phyloP scores from a whole-genome alignment of 2,797 vertebrate species.

The Macropus fuliginosus region DNA sequence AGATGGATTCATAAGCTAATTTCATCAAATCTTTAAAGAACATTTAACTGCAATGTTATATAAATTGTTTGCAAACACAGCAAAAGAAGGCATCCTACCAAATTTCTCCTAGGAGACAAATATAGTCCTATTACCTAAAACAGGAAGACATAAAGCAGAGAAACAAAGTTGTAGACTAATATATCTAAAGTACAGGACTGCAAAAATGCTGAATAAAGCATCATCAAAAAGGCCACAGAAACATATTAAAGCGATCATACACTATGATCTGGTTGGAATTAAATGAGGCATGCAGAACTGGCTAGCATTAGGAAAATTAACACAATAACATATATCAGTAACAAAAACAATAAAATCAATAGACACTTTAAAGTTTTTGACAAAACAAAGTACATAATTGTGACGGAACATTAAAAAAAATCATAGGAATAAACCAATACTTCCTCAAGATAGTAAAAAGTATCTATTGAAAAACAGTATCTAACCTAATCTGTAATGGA shows the following conservation, averaged over 20 bases:
- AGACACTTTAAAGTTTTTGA: not conserved
- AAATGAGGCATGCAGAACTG: not conserved
- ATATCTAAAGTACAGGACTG: not conserved
- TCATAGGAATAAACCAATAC: not conserved
- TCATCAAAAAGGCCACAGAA: not conserved
- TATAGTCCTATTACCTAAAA: not conserved
- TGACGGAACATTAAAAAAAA: not conserved
- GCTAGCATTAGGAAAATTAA: not conserved
- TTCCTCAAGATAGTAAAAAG: not conserved
- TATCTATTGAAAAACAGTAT: not conserved
- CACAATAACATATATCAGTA: not conserved
- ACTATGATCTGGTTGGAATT: not conserved
- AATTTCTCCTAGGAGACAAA: not conserved
- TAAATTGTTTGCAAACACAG: not conserved
- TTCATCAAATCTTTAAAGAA: not conserved
- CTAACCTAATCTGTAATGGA: not conserved
- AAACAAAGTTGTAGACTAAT: not conserved
- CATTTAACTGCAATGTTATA: not conserved
- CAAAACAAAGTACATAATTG: not conserved
- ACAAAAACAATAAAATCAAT: not conserved
- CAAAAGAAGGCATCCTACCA: not conserved
- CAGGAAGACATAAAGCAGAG: not conserved
- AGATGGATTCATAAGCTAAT: not conserved
- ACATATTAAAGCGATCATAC: not conserved
- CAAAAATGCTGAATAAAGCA: not conserved